Evolutionary conservation across 2,113 vertebrate genomes (phyloP).

Genomic region (Petromus typicus): DNA sequence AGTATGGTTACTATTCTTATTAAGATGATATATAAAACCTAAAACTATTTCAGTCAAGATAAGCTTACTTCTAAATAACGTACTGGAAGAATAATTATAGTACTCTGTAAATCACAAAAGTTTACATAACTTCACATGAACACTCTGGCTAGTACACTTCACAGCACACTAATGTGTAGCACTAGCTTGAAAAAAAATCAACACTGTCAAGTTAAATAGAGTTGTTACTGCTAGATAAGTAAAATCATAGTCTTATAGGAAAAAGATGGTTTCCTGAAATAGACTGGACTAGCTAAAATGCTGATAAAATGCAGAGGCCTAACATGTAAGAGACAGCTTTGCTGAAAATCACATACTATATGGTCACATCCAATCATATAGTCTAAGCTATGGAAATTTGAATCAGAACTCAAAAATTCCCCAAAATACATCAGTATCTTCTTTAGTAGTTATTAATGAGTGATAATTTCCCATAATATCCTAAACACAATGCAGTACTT

Average conservation of each 20-base stretch:
- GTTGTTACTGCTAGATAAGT: not conserved
- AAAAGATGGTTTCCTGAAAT: not conserved
- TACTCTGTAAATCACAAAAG: not conserved
- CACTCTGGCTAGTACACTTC: not conserved
- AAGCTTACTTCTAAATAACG: constrained; percentile 43
- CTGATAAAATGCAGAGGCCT: not conserved
- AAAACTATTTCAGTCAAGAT: constrained; percentile 29
- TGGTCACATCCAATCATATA: not conserved
- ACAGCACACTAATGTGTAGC: not conserved
- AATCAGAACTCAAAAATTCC: not conserved
- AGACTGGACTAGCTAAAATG: not conserved
- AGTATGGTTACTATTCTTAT: constrained; percentile 28
- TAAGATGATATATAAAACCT: constrained; percentile 27
- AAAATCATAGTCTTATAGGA: not conserved
- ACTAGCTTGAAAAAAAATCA: not conserved
- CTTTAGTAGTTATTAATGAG: not conserved
- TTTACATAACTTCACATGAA: not conserved
- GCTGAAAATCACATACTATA: not conserved
- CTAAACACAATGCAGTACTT: not conserved
- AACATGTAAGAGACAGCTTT: not conserved
- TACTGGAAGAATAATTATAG: not conserved
- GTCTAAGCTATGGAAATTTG: not conserved
- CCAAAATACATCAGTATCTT: not conserved
- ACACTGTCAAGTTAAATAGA: constrained; percentile 40
- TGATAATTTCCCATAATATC: not conserved